Percentiles rank a stretch among this genome's conserved stretches.
Evolutionary conservation across 2,113 vertebrate genomes (phyloP).

Genomic region (Neolamprologus sp.): DNA sequence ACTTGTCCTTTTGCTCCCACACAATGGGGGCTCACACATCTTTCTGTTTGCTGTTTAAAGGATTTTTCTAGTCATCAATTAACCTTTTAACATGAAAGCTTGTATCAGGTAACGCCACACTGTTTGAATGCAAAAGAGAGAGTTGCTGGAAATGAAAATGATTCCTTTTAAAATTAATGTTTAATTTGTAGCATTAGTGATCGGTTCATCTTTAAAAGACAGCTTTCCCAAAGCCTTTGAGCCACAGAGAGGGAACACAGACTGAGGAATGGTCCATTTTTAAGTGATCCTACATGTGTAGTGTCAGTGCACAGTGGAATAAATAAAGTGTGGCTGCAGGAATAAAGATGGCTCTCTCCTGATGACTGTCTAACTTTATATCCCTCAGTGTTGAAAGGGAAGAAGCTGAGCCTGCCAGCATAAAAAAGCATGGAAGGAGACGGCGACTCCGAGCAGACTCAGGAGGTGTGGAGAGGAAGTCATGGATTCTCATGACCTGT

Average conservation of each 20-base stretch:
- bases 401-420: constrained; percentile 98
- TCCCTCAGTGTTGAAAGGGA: constrained; percentile 92
- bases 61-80: not conserved
- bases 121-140: not conserved
- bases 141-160: not conserved
- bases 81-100: not conserved
- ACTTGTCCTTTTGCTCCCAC: not conserved
- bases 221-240: not conserved
- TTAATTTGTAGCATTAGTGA: not conserved
- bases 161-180: not conserved
- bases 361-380: not conserved
- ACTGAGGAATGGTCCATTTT: not conserved
- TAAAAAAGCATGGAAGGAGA: constrained; percentile 78
- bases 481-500: constrained; percentile 59
- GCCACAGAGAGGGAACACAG: not conserved
- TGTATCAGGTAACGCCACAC: not conserved
- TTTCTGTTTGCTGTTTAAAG: not conserved
- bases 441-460: constrained; percentile 80
- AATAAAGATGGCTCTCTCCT: not conserved
- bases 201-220: not conserved
- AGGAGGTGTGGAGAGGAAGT: constrained; percentile 76
- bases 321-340: not conserved
- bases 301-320: not conserved
- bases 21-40: not conserved
- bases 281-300: not conserved